phyloP scores from a whole-genome alignment of 1,140 invertebrate genomes.

The Coptotermes formosanus region DNA sequence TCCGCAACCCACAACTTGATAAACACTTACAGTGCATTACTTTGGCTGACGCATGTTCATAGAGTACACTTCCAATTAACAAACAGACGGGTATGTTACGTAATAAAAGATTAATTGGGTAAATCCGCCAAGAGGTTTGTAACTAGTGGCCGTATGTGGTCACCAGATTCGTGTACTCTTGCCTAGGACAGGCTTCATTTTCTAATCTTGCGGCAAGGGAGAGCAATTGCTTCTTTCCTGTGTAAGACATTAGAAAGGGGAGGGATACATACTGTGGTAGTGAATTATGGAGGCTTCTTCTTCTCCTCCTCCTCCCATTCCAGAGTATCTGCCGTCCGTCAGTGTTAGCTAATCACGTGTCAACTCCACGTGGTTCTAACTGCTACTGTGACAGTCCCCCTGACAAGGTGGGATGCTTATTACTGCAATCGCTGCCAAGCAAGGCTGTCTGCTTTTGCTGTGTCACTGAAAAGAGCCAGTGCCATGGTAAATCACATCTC shows the following conservation, averaged over 20 bases:
- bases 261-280: background rate
- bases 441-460: background rate
- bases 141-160: background rate
- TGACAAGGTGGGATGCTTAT: background rate
- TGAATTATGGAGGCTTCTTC: background rate
- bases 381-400: background rate
- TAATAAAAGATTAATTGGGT: background rate
- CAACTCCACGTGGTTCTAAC: background rate
- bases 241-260: background rate
- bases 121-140: background rate
- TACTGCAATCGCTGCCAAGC: background rate
- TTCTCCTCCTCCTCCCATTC: background rate
- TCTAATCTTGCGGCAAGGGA: background rate
- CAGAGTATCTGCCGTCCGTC: background rate
- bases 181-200: background rate
- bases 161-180: background rate
- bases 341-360: background rate
- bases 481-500: background rate
- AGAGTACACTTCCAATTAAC: background rate
- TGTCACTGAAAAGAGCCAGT: background rate
- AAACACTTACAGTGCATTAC: background rate
- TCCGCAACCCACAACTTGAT: no score
- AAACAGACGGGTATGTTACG: background rate
- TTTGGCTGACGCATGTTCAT: background rate
- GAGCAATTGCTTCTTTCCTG: background rate